Conservation (phyloP, 2,113 vertebrate species). For the Vulpes vulpes region DNA sequence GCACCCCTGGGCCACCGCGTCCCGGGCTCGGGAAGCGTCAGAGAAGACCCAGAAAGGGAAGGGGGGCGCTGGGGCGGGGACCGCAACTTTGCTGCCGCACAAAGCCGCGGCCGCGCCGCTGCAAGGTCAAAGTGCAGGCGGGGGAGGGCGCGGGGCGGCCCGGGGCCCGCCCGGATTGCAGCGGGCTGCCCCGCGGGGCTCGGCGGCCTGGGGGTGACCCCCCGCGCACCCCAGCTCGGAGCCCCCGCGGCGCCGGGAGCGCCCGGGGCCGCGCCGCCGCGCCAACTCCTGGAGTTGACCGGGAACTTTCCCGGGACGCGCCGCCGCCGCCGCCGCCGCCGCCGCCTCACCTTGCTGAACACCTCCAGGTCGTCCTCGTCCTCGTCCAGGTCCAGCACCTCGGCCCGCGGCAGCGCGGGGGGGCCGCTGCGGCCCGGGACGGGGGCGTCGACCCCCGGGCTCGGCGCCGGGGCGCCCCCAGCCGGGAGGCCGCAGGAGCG, state of each 20-base stretch:
- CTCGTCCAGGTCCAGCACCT: slow-evolving; percentile 86
- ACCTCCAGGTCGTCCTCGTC: slow-evolving; percentile 91
- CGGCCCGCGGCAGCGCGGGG: slow-evolving; percentile 62
- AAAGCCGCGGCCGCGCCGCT: neutral
- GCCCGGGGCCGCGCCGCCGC: neutral
- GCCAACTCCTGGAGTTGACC: slow-evolving; percentile 34
- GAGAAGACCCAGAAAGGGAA: neutral
- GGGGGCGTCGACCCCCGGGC: neutral
- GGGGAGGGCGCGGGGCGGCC: neutral
- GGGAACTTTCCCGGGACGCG: slow-evolving; percentile 68
- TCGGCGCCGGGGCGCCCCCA: slow-evolving; percentile 14
- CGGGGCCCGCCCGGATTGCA: too few species aligned
- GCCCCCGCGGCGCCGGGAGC: neutral
- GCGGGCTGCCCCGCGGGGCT: neutral
- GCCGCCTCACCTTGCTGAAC: slow-evolving; percentile 89
- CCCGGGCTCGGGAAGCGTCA: neutral
- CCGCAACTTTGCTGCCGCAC: slow-evolving; percentile 41
- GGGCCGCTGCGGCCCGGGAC: neutral
- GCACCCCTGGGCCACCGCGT: neutral
- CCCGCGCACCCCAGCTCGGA: neutral
- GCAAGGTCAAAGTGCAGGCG: slow-evolving; percentile 57
- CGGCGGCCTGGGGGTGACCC: neutral
- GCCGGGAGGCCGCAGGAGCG: slow-evolving; percentile 57
- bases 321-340: neutral
- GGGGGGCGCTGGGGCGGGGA: rapidly evolving